Conservation (phyloP, 2,797 vertebrate genomes). For the Lindbergichthys nudifrons region DNA sequence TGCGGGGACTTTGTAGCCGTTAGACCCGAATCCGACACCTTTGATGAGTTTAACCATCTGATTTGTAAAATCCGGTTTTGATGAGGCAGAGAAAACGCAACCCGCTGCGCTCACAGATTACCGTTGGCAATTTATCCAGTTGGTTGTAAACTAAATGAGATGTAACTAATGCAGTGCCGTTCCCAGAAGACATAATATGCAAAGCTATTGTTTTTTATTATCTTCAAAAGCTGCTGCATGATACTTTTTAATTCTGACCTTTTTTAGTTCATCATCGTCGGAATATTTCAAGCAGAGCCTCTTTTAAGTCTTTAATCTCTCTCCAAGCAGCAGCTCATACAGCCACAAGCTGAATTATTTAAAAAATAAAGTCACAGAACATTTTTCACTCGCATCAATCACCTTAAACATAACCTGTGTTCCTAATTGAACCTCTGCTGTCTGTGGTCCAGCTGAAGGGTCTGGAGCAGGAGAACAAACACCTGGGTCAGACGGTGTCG, state of each 20-base stretch:
- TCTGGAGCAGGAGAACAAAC: constrained; percentile 95
- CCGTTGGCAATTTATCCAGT: background rate
- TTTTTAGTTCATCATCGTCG: background rate
- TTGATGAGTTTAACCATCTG: constrained; percentile 54
- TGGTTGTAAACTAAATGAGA: constrained; percentile 22
- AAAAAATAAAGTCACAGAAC: background rate
- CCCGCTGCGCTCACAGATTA: constrained; percentile 1
- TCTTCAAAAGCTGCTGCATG: background rate
- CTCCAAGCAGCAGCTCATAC: background rate
- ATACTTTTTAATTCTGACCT: background rate
- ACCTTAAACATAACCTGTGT: background rate
- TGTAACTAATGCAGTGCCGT: constrained; percentile 3
- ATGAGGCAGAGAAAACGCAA: constrained; percentile 38
- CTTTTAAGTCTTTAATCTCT: background rate
- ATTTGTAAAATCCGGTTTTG: constrained; percentile 46
- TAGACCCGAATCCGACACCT: constrained; percentile 56
- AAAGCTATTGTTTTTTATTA: background rate
- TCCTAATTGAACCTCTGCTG: background rate
- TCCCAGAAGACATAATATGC: background rate
- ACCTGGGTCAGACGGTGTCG: constrained; percentile 91
- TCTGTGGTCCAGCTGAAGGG: constrained; percentile 87
- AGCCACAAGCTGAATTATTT: background rate
- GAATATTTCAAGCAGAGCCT: constrained; percentile 1
- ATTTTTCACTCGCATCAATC: background rate
- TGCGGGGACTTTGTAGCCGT: constrained; percentile 34